phyloP scores from a whole-genome alignment of 1,140 invertebrate species.

The Metaphire vulgaris region DNA sequence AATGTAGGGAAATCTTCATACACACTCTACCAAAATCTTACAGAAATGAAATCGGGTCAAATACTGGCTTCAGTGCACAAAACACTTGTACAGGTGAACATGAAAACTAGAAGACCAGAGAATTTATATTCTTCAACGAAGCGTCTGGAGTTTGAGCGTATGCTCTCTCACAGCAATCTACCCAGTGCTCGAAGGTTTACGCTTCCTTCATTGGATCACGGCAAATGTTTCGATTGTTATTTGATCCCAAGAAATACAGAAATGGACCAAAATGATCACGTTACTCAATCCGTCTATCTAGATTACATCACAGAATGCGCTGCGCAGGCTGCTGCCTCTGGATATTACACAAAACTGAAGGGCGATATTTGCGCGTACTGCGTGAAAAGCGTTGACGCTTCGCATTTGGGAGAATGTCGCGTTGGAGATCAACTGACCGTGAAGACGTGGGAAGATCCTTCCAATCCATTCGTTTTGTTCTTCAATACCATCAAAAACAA shows the following conservation, averaged over 20 bases:
- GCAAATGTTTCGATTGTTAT: neutral
- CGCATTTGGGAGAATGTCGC: neutral
- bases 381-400: neutral
- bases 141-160: neutral
- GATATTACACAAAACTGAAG: neutral
- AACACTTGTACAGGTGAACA: neutral
- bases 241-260: neutral
- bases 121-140: neutral
- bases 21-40: neutral
- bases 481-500: neutral
- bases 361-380: neutral
- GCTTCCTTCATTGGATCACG: neutral
- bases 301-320: neutral
- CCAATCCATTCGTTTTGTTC: neutral
- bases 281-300: neutral
- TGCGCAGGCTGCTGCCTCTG: neutral
- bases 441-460: neutral
- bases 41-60: neutral
- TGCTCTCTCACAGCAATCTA: neutral
- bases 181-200: neutral
- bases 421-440: neutral
- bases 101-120: neutral
- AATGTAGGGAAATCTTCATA: neutral
- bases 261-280: neutral
- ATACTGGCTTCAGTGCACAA: neutral